Base-by-base conservation (phyloP, 1,140 invertebrate species). In the Neodiprion fabricii region DNA sequence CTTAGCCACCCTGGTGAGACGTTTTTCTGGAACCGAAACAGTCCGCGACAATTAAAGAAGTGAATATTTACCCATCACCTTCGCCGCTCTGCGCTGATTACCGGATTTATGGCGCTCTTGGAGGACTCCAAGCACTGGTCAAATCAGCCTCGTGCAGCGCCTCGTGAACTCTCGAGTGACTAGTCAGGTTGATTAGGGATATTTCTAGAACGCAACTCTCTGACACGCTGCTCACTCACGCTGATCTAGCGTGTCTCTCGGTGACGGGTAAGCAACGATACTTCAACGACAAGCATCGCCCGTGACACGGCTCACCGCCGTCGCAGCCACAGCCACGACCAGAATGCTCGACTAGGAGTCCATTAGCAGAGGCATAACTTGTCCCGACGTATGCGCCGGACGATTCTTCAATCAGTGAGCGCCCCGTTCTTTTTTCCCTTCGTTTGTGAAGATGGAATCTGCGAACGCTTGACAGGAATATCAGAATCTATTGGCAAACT, bases 141-240 rank as follows among this genome's bases (percentile, higher is more conserved):
- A 61, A 14, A 17, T 12, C n/a, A 61, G 11, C 53, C 11, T 21
- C 53, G n/a, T 61, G 5, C 53, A 61, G 11, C 53, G 53, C 11
- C 3, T 40, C 2, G 28, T 40, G 28, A 40, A 40, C 28, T 40
- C 28, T 40, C 28, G 28, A 40, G 28, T 40, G 28, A 40, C 28
- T 40, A 61, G 53, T 61, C 53, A 61, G 4, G 8, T 61, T 61
- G 53, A 61, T 61, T 61, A 61, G 53, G 53, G 53, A 61, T 61
- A 61, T 61, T 61, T 61, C 53, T 61, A 61, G 53, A 61, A 61
- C 53, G 11, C 53, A 9, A 61, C 53, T 40, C 28, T 40, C 28
- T 61, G 53, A 61, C 53, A 61, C 53, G 53, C 53, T 61, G 53
- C 53, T 61, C 53, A 61, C 53, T 61, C 53, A 61, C 53, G 53